These are phyloP conservation scores for Rotaria sp. DNA, from an alignment of 2,888 invertebrate species.

Conservation along the genomic window DNA sequence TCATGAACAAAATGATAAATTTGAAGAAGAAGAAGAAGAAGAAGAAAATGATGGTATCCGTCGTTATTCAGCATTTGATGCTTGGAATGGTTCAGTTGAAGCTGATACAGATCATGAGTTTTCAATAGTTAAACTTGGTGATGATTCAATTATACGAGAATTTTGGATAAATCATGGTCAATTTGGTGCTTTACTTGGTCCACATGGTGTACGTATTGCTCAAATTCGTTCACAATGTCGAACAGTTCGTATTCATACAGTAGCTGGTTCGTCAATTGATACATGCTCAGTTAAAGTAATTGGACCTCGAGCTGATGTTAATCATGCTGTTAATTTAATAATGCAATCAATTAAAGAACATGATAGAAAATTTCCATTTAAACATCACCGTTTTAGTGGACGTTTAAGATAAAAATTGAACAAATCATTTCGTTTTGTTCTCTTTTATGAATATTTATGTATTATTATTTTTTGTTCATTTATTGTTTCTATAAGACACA, in stretches of 20 bases:
- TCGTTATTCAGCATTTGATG: conserved; percentile 19
- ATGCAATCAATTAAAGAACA: neutral
- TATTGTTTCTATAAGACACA: neutral
- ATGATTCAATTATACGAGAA: neutral
- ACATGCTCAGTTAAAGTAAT: neutral
- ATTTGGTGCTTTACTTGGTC: conserved; percentile 27
- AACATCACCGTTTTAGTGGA: conserved; percentile 7
- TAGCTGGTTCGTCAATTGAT: neutral
- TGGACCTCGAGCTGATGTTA: neutral
- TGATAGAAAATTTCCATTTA: conserved; percentile 27
- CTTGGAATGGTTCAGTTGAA: conserved; percentile 26
- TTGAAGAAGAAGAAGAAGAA: neutral
- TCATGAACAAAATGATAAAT: neutral
- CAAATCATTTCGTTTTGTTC: neutral
- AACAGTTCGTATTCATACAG: neutral
- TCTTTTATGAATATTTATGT: neutral
- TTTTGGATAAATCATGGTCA: conserved; percentile 2
- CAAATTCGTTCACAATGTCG: conserved; percentile 19
- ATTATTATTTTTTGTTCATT: neutral
- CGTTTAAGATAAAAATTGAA: neutral
- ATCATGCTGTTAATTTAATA: conserved; percentile 17
- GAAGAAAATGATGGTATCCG: neutral
- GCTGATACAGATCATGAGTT: neutral
- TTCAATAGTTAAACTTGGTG: neutral
- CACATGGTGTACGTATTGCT: conserved; percentile 9